Percentiles rank a stretch among this genome's conserved stretches.
phyloP scores from a whole-genome alignment of 2,888 invertebrate genomes.

The Callosobruchus maculatus region DNA sequence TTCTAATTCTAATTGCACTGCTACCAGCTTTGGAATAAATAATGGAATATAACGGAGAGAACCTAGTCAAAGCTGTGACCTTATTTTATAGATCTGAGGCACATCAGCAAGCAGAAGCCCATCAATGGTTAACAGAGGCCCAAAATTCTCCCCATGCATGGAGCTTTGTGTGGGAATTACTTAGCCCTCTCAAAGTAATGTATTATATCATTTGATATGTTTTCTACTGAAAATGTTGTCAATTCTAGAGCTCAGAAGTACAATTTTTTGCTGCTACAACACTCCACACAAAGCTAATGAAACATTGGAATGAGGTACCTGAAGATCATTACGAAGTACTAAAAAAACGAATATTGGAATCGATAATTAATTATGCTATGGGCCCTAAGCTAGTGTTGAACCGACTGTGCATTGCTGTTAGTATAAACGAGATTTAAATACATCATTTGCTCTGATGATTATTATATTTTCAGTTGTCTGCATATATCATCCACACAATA shows the following conservation, averaged over 20 bases:
- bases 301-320: conserved; percentile 85
- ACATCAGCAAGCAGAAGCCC: conserved; percentile 71
- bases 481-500: conserved; percentile 71
- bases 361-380: conserved; percentile 70
- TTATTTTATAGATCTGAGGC: conserved; percentile 63
- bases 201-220: not conserved
- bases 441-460: not conserved
- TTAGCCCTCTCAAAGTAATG: conserved; percentile 74
- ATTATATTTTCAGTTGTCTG: conserved; percentile 66
- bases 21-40: not conserved
- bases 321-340: conserved; percentile 72
- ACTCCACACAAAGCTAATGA: conserved; percentile 81
- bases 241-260: conserved; percentile 74
- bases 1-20: too few species aligned
- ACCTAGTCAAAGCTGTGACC: conserved; percentile 66
- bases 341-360: conserved; percentile 73
- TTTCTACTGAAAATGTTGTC: conserved; percentile 45
- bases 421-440: conserved; percentile 34
- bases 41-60: conserved; percentile 63
- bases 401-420: conserved; percentile 83
- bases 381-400: conserved; percentile 85
- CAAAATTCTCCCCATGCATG: conserved; percentile 87
- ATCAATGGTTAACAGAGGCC: conserved; percentile 81
- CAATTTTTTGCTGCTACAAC: conserved; percentile 94
- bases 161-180: conserved; percentile 88